These are phyloP conservation scores for Rhynchophorus ferrugineus DNA, from an alignment of 1,140 invertebrate genomes.

Conservation along the genomic window DNA sequence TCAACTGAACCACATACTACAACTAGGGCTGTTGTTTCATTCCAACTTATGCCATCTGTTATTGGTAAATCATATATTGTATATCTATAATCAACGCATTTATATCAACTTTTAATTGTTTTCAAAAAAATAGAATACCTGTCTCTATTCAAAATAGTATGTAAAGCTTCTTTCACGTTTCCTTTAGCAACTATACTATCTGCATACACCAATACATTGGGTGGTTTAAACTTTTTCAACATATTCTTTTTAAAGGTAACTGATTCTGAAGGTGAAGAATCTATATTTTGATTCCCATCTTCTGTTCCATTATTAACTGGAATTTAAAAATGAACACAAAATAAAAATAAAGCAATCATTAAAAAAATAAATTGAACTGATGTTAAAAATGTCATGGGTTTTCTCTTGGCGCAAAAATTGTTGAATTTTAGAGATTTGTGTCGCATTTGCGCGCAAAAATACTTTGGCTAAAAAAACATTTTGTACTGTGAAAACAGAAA, in stretches of 20 bases:
- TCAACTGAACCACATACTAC: conserved; percentile 70
- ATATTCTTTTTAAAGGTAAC: conserved; percentile 1
- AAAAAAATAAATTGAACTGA: too few relatives aligned
- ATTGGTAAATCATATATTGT: conserved; percentile 63
- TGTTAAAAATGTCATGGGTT: too few relatives aligned
- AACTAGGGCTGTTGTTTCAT: conserved; percentile 62
- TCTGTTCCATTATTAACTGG: neutral
- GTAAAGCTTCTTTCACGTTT: conserved; percentile 59
- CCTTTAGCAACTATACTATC: conserved; percentile 65
- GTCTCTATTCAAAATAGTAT: conserved; percentile 60
- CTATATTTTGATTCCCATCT: too few relatives aligned
- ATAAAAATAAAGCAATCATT: too few relatives aligned
- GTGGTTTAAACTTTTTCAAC: conserved; percentile 51
- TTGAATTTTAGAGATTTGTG: too few relatives aligned
- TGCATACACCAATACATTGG: conserved; percentile 76
- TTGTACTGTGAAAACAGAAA: too few relatives aligned
- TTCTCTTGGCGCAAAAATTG: too few relatives aligned
- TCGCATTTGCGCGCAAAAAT: too few relatives aligned
- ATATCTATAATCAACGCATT: conserved; percentile 50
- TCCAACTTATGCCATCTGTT: conserved; percentile 59
- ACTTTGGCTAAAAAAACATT: too few relatives aligned
- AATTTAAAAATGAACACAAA: neutral
- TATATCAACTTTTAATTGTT: too few relatives aligned
- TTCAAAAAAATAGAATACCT: too few relatives aligned
- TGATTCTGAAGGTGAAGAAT: conserved; percentile 5